A percentile compares a stretch with the other conserved stretches of the same genome.
Conservation (phyloP, 2,797 vertebrate species). For the Paedocypris micromegethes region DNA sequence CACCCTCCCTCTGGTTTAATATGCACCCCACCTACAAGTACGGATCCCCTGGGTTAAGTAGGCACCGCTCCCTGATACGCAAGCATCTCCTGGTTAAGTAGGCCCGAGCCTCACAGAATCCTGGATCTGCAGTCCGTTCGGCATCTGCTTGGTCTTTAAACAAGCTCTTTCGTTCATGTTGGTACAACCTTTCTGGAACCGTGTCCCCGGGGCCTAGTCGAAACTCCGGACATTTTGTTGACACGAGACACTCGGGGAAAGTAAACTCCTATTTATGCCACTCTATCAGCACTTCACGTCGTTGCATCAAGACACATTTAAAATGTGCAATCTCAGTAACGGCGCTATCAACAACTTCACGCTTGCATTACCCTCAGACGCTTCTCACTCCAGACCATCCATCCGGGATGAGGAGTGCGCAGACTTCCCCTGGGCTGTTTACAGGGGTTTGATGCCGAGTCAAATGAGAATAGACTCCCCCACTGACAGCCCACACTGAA, state of each 20-base stretch:
- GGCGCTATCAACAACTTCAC: constrained; percentile 39
- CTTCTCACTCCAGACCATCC: constrained; percentile 42
- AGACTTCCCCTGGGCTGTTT: constrained; percentile 50
- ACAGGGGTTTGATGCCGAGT: constrained; percentile 49
- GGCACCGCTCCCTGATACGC: too few species aligned
- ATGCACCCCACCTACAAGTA: too few species aligned
- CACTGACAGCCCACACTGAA: constrained; percentile 42
- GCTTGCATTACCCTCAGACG: constrained; percentile 42
- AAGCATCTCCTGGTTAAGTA: too few species aligned
- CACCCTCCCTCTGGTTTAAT: too few species aligned
- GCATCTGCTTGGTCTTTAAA: too few species aligned
- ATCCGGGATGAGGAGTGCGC: constrained; percentile 42
- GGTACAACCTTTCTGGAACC: background rate
- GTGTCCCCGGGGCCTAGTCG: background rate
- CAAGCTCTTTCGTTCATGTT: background rate
- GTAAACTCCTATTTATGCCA: constrained; percentile 33
- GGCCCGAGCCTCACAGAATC: too few species aligned
- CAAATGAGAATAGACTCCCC: constrained; percentile 45
- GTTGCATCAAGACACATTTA: constrained; percentile 33
- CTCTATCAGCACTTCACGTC: constrained; percentile 38
- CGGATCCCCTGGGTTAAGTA: too few species aligned
- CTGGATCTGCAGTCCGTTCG: too few species aligned
- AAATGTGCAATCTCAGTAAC: constrained; percentile 39
- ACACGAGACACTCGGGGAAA: background rate
- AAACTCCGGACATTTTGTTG: background rate